Conservation (phyloP, 2,888 invertebrate species). For the Ichneumoninae sp. region DNA sequence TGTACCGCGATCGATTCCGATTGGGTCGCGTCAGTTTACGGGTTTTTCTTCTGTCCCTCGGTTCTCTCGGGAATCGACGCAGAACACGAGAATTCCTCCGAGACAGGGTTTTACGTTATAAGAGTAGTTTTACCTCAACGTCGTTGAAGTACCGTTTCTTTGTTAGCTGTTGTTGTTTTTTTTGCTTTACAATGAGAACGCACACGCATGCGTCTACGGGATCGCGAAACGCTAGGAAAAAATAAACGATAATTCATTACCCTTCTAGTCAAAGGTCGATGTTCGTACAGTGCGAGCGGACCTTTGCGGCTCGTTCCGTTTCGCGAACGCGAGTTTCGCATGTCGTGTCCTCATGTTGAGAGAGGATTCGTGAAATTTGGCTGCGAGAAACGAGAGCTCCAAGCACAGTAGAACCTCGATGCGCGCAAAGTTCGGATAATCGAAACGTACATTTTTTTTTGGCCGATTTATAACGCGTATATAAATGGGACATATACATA, state of each 20-base stretch:
- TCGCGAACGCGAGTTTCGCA: slow-evolving; percentile 11
- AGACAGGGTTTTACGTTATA: slow-evolving; percentile 68
- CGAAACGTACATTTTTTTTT: too few species aligned
- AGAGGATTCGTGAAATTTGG: slow-evolving; percentile 11
- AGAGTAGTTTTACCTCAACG: slow-evolving; percentile 56
- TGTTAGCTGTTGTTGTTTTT: slow-evolving; percentile 40
- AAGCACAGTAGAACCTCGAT: too few species aligned
- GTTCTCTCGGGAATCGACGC: slow-evolving; percentile 16
- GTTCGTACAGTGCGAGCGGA: slow-evolving; percentile 23
- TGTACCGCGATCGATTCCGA: slow-evolving; percentile 1
- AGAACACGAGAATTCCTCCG: slow-evolving; percentile 28
- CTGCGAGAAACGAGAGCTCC: slow-evolving; percentile 16
- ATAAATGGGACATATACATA: too few species aligned
- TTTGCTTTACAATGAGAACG: slow-evolving; percentile 10
- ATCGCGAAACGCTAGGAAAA: slow-evolving; percentile 47
- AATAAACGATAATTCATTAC: slow-evolving; percentile 39
- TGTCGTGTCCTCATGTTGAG: background rate
- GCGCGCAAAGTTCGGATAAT: too few species aligned
- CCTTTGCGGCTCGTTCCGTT: slow-evolving; percentile 38
- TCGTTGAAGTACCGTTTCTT: slow-evolving; percentile 26
- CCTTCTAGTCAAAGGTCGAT: slow-evolving; percentile 66
- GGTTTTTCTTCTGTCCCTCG: slow-evolving; percentile 24
- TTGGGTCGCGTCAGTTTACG: slow-evolving; percentile 18
- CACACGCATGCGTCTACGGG: slow-evolving; percentile 11
- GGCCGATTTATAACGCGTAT: too few species aligned